Evolutionary conservation across 1,140 invertebrate genomes (phyloP).

Genomic region (Coelopa frigida): DNA sequence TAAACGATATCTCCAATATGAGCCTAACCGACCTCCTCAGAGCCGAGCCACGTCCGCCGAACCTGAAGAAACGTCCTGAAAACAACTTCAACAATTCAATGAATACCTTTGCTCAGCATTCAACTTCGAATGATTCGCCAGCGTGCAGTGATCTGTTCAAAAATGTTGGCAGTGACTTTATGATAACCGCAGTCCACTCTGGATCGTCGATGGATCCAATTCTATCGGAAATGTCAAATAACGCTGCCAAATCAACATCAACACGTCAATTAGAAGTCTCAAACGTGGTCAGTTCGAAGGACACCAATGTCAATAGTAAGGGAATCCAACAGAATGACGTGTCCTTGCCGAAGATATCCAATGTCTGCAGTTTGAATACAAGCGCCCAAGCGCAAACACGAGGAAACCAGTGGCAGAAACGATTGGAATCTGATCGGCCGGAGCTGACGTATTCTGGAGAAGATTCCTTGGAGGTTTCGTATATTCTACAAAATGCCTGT

Average conservation of each 20-base stretch:
- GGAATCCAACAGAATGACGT: not conserved
- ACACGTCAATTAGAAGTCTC: slow-evolving; percentile 11
- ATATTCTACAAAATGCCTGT: slow-evolving; percentile 5
- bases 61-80: too few species aligned
- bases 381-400: not conserved
- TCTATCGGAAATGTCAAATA: too few species aligned
- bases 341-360: slow-evolving; percentile 8
- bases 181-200: slow-evolving; percentile 2
- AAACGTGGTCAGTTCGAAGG: slow-evolving; percentile 11
- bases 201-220: not conserved
- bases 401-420: slow-evolving; percentile 8
- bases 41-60: too few species aligned
- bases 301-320: not conserved
- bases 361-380: slow-evolving; percentile 11
- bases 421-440: slow-evolving; percentile 2
- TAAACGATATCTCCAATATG: too few species aligned
- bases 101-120: too few species aligned
- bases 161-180: slow-evolving; percentile 8
- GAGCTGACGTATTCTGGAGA: slow-evolving; percentile 5
- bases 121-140: too few species aligned
- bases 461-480: slow-evolving; percentile 11
- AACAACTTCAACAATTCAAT: too few species aligned
- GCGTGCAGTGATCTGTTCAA: too few species aligned
- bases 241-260: too few species aligned
- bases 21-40: too few species aligned